Percentiles rank a stretch among this genome's conserved stretches.
phyloP scores from a whole-genome alignment of 2,113 vertebrate species.

The Percopsis transmontana region DNA sequence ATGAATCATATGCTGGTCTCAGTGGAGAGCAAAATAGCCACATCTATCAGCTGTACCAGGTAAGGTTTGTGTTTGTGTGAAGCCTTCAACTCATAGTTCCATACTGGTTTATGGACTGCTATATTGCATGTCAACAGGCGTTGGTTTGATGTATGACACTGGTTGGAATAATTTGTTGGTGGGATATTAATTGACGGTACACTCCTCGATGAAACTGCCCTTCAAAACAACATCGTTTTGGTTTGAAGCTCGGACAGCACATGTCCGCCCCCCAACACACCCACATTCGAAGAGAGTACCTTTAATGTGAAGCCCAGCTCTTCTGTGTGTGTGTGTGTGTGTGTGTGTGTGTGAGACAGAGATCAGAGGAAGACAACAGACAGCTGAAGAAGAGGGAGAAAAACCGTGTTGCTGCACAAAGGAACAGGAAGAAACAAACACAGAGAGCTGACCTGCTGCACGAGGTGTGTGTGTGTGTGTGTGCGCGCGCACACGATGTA shows the following conservation, averaged over 20 bases:
- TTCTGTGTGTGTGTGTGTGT: conserved; percentile 8
- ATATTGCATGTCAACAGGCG: too few species aligned
- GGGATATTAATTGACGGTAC: too few species aligned
- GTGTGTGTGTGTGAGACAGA: conserved; percentile 65
- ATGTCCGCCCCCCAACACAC: too few species aligned
- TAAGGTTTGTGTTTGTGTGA: conserved; percentile 30
- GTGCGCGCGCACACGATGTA: conserved; percentile 4
- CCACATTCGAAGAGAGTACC: too few species aligned
- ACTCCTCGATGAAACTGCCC: too few species aligned
- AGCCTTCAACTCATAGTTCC: too few species aligned
- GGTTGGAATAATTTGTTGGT: too few species aligned
- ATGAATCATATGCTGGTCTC: conserved; percentile 1
- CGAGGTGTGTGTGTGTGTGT: conserved; percentile 75
- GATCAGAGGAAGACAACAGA: conserved; percentile 80
- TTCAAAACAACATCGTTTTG: too few species aligned
- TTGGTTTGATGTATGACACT: too few species aligned
- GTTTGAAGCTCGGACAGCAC: too few species aligned
- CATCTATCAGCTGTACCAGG: conserved; percentile 50
- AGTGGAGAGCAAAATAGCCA: background rate
- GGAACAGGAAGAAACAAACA: conserved; percentile 91
- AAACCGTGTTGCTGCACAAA: conserved; percentile 92
- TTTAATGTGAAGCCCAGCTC: too few species aligned
- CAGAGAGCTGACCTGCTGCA: conserved; percentile 92
- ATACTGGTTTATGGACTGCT: background rate
- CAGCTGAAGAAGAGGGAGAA: conserved; percentile 89